Percentiles rank a stretch among this genome's conserved stretches.
These are phyloP conservation scores for Dicentrarchus labrax DNA, from an alignment of 2,113 vertebrate genomes.

Conservation along the genomic window DNA sequence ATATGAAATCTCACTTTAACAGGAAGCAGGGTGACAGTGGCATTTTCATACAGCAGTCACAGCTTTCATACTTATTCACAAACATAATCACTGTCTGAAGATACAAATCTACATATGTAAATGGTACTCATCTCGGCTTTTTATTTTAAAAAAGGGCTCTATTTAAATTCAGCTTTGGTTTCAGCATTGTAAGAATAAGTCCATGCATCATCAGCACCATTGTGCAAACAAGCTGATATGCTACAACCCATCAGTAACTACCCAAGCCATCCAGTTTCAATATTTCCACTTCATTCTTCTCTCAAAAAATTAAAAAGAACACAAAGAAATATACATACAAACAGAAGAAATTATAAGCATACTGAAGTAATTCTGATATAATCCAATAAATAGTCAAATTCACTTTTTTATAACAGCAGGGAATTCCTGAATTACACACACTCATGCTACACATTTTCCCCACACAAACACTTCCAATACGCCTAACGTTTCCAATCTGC, in stretches of 20 bases:
- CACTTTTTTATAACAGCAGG: neutral
- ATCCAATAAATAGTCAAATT: slow-evolving; percentile 12
- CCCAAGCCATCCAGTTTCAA: slow-evolving; percentile 3
- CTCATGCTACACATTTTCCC: slow-evolving; percentile 36
- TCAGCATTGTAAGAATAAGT: neutral
- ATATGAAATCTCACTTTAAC: neutral
- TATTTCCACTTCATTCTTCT: neutral
- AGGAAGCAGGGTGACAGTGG: neutral
- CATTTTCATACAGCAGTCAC: neutral
- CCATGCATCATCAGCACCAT: neutral
- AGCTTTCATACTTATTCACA: neutral
- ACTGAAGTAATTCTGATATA: neutral
- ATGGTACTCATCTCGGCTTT: neutral
- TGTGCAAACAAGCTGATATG: slow-evolving; percentile 28
- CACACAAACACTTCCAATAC: slow-evolving; percentile 9
- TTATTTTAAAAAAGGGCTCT: neutral
- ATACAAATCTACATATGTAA: slow-evolving; percentile 2
- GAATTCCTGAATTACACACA: slow-evolving; percentile 24
- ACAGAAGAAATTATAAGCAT: neutral
- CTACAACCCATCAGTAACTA: neutral
- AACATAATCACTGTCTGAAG: neutral
- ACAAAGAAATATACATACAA: neutral
- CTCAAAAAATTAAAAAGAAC: neutral
- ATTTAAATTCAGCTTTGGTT: slow-evolving; percentile 10
- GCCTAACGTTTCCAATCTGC: slow-evolving; percentile 56